Percentiles rank a stretch among this genome's conserved stretches.
Evolutionary conservation across 2,888 invertebrate genomes (phyloP).

Genomic region (Dinocampus coccinellae): DNA sequence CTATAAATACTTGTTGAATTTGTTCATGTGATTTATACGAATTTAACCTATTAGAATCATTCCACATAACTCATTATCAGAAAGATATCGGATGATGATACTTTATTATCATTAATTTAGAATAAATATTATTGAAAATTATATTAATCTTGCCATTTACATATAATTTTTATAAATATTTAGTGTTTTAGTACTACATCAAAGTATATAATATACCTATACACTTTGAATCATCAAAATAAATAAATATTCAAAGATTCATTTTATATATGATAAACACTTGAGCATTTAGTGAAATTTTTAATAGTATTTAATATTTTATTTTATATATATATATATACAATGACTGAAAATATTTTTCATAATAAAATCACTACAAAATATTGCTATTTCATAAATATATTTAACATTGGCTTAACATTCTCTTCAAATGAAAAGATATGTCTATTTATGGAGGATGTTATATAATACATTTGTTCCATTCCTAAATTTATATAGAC

Average conservation of each 20-base stretch:
- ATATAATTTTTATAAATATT: neutral
- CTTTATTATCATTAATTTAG: too few relatives aligned
- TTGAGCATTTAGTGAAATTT: neutral
- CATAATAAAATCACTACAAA: constrained; percentile 32
- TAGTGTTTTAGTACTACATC: too few relatives aligned
- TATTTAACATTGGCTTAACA: constrained; percentile 17
- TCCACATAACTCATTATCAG: too few relatives aligned
- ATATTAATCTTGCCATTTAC: neutral
- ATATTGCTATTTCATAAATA: constrained; percentile 22
- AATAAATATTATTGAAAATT: neutral
- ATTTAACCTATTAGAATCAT: neutral
- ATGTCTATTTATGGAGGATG: neutral
- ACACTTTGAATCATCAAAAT: too few relatives aligned
- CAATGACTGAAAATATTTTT: constrained; percentile 25
- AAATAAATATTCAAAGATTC: too few relatives aligned
- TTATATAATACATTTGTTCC: neutral
- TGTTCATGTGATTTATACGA: neutral
- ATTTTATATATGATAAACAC: neutral
- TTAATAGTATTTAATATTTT: neutral
- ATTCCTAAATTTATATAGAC: neutral
- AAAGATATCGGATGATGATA: too few relatives aligned
- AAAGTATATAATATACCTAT: too few relatives aligned
- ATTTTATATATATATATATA: neutral
- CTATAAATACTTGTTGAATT: neutral
- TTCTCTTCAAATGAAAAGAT: constrained; percentile 4